Evolutionary conservation across 2,797 vertebrate genomes (phyloP), one percentile per base, ranked within the genome.

Genomic region (Gallirallus australis): DNA sequence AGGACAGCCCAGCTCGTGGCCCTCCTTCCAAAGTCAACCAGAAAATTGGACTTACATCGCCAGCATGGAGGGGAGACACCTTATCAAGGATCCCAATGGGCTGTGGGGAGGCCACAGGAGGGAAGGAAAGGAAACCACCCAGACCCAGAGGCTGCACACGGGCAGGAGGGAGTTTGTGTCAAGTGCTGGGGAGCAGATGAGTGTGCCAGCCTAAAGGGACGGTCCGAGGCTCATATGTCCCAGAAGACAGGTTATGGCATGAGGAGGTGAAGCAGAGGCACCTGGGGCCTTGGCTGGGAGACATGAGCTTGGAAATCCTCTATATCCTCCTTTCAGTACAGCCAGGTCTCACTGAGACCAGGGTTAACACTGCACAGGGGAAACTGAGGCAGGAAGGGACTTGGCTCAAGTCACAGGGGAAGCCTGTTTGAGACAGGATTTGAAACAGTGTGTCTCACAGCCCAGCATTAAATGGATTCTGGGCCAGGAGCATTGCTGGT

Each of bases 181-280:
- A n/a, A 59, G 21, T 11, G 24, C 52, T 66, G 76, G 77, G n/a
- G 25, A 73, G n/a, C 47, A 47, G 63, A 65, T 17, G 54, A 84
- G 42, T 25, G 75, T 48, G 40, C 4, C 37, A 42, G 64, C 45
- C 47, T 64, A 19, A 19, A 82, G 50, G 33, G 71, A 30, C 11
- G 6, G 31, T 40, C 30, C 59, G 59, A 57, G 21, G 23, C 33
- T 79, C n/a, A 4, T 91, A 35, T 72, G 47, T 23, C 40, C 37
- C 35, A 37, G 59, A 61, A 33, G 28, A 66, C 76, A 69, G 52
- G 70, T 93, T 77, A 2, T 4, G 5, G 33, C 48, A 6, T 14
- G 13, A 40, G 12, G 9, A 76, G 42, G 42, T 0, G 0, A 71
- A 50, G 19, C 0, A 0, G 53, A 52, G 35, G 42, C 47, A 61